These are phyloP conservation scores for Carollia perspicillata DNA, from an alignment of 2,113 vertebrate genomes.

Conservation along the genomic window DNA sequence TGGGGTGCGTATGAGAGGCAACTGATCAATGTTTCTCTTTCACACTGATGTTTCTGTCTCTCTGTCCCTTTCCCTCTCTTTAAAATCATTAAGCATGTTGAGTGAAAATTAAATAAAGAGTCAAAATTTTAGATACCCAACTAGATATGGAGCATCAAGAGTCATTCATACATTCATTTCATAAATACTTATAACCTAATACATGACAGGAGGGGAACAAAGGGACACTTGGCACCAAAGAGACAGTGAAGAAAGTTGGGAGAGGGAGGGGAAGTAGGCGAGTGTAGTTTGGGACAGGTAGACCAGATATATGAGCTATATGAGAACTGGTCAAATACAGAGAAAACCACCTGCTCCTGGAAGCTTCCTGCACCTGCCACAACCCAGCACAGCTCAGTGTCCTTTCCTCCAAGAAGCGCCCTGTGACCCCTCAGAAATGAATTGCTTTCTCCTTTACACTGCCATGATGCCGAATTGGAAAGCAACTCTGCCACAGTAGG, in stretches of 20 bases:
- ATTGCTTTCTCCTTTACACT: neutral
- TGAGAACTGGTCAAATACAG: neutral
- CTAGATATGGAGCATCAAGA: neutral
- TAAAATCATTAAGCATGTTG: too few species aligned
- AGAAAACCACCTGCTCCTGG: neutral
- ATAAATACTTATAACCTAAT: neutral
- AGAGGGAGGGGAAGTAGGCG: neutral
- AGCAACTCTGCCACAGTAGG: neutral
- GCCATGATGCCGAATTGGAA: neutral
- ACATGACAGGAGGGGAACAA: neutral
- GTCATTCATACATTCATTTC: neutral
- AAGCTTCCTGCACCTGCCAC: neutral
- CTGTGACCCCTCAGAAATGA: neutral
- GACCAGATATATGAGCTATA: neutral
- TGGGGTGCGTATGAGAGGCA: too few species aligned
- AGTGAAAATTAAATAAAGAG: neutral
- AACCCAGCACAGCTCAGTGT: neutral
- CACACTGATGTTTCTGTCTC: too few species aligned
- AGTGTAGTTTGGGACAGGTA: neutral
- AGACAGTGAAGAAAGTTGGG: neutral
- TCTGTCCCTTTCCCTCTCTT: too few species aligned
- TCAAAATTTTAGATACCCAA: neutral
- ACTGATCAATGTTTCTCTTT: too few species aligned
- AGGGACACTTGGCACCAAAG: neutral
- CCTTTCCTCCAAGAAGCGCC: neutral